Evolutionary conservation across 1,140 invertebrate species (phyloP), one percentile per base, ranked within the genome.

Genomic region (Rhizoglyphus robini): DNA sequence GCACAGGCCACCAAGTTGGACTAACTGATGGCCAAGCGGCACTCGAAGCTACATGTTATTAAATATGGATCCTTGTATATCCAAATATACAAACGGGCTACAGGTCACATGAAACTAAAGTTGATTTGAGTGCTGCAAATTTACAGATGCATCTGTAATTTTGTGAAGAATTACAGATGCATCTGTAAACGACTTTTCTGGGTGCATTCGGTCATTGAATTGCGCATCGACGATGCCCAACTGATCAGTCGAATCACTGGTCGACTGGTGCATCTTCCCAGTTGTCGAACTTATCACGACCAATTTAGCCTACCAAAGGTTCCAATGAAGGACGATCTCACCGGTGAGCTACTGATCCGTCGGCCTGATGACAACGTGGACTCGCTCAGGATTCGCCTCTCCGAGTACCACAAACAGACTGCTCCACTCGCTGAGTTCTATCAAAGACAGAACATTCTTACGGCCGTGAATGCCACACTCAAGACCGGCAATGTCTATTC

Each of bases 241-340:
- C 78, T 99, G n/a, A 88, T 97, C 0, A 81, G 83, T 32, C 82
- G 95, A 72, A 97, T 99, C 68, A 95, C 90, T 41, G 95, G 95
- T 3, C 81, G 95, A 65, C 77, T 97, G 31, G 87, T 97, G 70
- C 95, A 99, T 77, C 79, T 83, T 31, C 63, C 83, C 0, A 95
- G 90, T 79, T 95, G 95, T 13, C 81, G 95, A 67, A 92, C 90
- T 5, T 98, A 99, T 78, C 94, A 99, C 77, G 89, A 93, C 75
- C 90, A 95, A 77, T 97, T 97, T 76, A 85, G 90, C 71, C 95
- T 95, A 23, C 95, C 95, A 0, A 93, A 88, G 76, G 82, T 84
- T 68, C 72, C 83, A 0, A 96, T 96, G 91, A 93, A 79, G 49
- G 95, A 99, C 81, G 95, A 99, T 81, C 83, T 90, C 2, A 94